Base-by-base conservation (phyloP, 2,113 vertebrate species). In the Forbesichthys agassizii region DNA sequence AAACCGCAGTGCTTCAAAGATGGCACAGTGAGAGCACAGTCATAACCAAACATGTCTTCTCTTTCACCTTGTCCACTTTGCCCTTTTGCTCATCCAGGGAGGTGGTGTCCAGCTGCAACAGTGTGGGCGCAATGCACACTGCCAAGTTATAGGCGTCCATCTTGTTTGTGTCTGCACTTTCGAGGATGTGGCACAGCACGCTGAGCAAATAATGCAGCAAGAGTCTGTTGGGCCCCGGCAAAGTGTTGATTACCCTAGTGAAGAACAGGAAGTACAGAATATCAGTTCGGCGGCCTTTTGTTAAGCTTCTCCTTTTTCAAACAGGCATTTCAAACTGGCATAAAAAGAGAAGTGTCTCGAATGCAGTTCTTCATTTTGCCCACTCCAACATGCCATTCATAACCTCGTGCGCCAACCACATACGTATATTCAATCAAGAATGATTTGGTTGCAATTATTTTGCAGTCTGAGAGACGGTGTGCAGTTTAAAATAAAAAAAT, bases 91-190 rank as follows among this genome's bases (percentile, higher is more conserved):
- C 89, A 49, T 95, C 92, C 47, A 96, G 80, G 0, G 91, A 82
- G 1, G 92, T 81, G 33, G 66, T 89, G 33, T 91, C 90, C 10
- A 83, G 85, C 81, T 91, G 88, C 84, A 98, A 93, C 87, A 98
- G 85, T 0, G 93, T 98, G 52, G 97, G 96, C 0, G 92, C 95
- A 0, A 97, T 83, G 66, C 96, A 99, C 83, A 97, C 93, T 1
- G 96, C 95, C 27, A 99, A 85, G 61, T 99, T 99, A 84, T 84
- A 80, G 60, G 94, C 92, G 48, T 94, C 94, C 97, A 99, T 99
- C 88, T 90, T 96, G 93, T 84, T 99, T 78, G 76, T 74, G 14
- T 94, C 73, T 0, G 93, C 79, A 0, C 70, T 94, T 71, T 91
- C 88, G 46, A 93, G 92, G 75, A 95, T 93, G 64, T 93, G 88